Evolutionary conservation across 1,140 invertebrate species (phyloP), one percentile per base, ranked within the genome.

Genomic region (Parasteatoda tepidariorum): DNA sequence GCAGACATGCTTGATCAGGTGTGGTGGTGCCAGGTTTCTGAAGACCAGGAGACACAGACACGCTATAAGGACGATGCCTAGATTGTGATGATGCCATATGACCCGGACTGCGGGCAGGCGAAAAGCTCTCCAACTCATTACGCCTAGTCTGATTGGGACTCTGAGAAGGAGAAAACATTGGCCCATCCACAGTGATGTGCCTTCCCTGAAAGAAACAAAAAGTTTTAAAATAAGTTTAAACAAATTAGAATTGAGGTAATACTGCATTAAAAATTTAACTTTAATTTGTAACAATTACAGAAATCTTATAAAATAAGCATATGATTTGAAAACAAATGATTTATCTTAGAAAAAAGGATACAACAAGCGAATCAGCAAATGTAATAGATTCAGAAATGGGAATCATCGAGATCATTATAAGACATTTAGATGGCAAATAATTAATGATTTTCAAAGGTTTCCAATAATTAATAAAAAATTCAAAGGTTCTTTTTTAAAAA

Each of bases 91-190:
- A 82, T 24, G 55, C 26, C 33, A 70, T 24, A 38, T 84, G 73
- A 24, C 71, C 64, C 7, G 74, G 74, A 48, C 83, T 78, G 30
- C 64, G 31, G 54, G 70, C 74, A 24, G 83, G 73, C 11, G 74
- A 76, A 15, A 75, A 84, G n/a, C 55, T 26, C 2, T 84, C 73
- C 26, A 75, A 34, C n/a, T 84, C 71, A 33, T 62, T 48, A 13
- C 83, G 28, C 13, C 83, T 26, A 26, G 71, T 54, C 54, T 84
- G 83, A 41, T 38, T 84, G 24, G 83, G 83, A 54, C 83, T 84
- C 34, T 84, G 83, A 33, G 83, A 76, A 54, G 83, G 83, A 41
- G 83, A 84, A 55, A 76, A 76, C 7, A 84, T 55, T 48, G 59
- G 18, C 0, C 71, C 71, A 59, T 84, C 83, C 2, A 76, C 41